Base-by-base conservation (phyloP, 2,888 invertebrate genomes). In the Oeneis ivallda region DNA sequence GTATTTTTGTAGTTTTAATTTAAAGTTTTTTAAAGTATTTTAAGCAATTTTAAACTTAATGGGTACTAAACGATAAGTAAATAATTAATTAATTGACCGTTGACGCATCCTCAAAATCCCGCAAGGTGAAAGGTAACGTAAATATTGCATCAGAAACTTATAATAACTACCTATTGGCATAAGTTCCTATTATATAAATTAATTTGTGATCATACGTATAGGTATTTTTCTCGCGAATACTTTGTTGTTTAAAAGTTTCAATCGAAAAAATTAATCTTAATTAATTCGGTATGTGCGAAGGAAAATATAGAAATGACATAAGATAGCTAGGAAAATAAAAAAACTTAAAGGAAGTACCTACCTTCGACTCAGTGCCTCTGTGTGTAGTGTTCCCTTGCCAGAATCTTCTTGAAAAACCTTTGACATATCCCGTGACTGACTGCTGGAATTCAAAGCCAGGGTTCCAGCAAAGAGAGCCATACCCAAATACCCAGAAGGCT, bases 381-480 rank as follows among this genome's bases (percentile, higher is more conserved):
- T 97, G 96, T 8, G 95, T 95, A 0, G 95, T 94, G 80, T 96
- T 96, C 52, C 96, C 97, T 87, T 99, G 98, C 98, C 98, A 99
- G 86, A 98, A 98, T 81, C 96, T 93, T 74, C 98, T 92, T 10
- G 94, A 93, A 82, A 94, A 98, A 2, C 97, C 98, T 73, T 93
- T 93, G 10, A 97, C 93, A 79, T 95, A 95, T n/a, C 99, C 98
- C 13, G 95, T 94, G 13, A 96, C 89, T 66, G 96, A 95, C 77
- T 95, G 94, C 75, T 94, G 93, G 82, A 95, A 98, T 62, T 95
- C 95, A 83, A 99, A 98, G 61, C 98, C 98, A 0, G 97, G 97
- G 86, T 96, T 94, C 98, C 98, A 99, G 87, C 98, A 97, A 58
- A 99, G 87, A 0, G 98, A 98, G 4, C 99, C 99, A 78, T 99